Evolutionary conservation across 2,113 vertebrate species (phyloP).

Genomic region (Marmota flaviventris): DNA sequence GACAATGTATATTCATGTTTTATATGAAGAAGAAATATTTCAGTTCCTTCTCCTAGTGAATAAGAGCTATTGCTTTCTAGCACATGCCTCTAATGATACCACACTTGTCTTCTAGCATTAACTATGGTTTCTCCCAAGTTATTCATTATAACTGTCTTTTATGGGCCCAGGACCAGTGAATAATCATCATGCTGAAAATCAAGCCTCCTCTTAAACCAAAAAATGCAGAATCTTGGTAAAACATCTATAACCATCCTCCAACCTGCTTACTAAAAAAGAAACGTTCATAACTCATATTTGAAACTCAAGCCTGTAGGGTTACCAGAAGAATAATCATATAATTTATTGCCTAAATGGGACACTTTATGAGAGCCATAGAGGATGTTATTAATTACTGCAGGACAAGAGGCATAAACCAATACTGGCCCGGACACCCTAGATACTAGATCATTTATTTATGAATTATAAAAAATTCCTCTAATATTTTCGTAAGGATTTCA

Average conservation of each 20-base stretch:
- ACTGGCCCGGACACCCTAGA: background rate
- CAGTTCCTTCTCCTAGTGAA: background rate
- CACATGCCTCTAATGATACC: constrained; percentile 11
- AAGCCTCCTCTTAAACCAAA: constrained; percentile 24
- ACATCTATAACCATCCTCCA: background rate
- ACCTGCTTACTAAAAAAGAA: constrained; percentile 40
- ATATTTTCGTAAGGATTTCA: constrained; percentile 12
- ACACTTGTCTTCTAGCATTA: constrained; percentile 21
- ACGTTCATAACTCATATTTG: background rate
- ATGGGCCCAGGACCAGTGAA: constrained; percentile 37
- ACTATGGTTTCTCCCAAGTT: constrained; percentile 56
- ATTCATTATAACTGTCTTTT: constrained; percentile 74
- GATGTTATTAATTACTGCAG: background rate
- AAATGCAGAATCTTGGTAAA: background rate
- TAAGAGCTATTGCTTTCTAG: constrained; percentile 38
- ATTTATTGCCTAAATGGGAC: constrained; percentile 25
- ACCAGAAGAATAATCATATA: background rate
- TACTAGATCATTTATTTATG: background rate
- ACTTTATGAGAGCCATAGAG: background rate
- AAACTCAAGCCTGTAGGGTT: background rate
- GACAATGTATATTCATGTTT: background rate
- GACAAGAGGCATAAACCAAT: background rate
- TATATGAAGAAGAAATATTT: constrained; percentile 45
- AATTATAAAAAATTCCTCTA: constrained; percentile 28
- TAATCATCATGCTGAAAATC: constrained; percentile 48